Conservation (phyloP, 2,797 vertebrate genomes). For the Tinamus major region DNA sequence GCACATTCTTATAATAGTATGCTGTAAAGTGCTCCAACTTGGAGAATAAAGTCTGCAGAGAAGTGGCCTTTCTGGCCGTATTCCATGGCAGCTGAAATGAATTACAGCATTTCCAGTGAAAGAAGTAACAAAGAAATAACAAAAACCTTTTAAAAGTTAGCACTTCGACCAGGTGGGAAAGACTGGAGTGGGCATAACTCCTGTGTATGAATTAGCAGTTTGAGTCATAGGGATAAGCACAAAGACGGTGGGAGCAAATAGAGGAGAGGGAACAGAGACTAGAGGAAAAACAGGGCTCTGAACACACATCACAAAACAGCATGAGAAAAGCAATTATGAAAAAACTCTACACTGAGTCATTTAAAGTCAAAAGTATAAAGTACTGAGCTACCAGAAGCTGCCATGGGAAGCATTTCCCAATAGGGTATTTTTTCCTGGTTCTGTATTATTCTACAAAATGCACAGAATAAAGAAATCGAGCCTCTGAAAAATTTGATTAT, state of each 20-base stretch:
- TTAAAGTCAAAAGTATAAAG: not conserved
- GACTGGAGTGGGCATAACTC: not conserved
- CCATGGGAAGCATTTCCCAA: not conserved
- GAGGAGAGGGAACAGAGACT: not conserved
- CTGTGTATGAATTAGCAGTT: not conserved
- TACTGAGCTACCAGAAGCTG: not conserved
- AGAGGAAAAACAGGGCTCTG: not conserved
- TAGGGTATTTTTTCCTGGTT: not conserved
- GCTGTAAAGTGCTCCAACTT: not conserved
- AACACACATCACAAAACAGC: not conserved
- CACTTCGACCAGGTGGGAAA: not conserved
- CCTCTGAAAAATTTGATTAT: not conserved
- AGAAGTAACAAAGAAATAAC: not conserved
- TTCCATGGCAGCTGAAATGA: constrained; percentile 27
- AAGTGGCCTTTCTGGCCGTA: not conserved
- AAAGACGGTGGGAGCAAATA: not conserved
- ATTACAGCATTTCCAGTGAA: constrained; percentile 24
- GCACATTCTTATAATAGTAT: not conserved
- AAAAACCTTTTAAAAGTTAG: not conserved
- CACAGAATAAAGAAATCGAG: not conserved
- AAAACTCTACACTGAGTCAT: not conserved
- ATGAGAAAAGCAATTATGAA: not conserved
- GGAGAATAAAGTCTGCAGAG: not conserved
- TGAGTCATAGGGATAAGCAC: not conserved
- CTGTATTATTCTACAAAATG: not conserved